phyloP scores from a whole-genome alignment of 2,888 invertebrate species.

The Pogonocherus hispidulus region DNA sequence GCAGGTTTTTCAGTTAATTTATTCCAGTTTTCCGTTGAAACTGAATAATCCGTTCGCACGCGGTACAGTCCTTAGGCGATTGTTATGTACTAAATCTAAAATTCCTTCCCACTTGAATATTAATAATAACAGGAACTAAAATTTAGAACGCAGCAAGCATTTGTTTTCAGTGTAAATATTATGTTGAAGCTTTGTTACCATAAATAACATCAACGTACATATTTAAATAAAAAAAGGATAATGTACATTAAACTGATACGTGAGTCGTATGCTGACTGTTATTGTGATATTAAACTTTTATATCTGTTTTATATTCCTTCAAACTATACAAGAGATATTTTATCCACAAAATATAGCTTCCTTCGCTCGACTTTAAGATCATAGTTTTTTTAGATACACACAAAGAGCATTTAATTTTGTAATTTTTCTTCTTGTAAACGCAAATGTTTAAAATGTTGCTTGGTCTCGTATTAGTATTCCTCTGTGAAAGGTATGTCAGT shows the following conservation, averaged over 20 bases:
- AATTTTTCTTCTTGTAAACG: too few relatives aligned
- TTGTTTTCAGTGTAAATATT: neutral
- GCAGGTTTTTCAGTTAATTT: too few relatives aligned
- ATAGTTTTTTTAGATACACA: too few relatives aligned
- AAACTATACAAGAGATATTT: neutral
- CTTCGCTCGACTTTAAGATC: too few relatives aligned
- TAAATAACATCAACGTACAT: neutral
- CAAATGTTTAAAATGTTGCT: too few relatives aligned
- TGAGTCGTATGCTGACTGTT: conserved; percentile 22
- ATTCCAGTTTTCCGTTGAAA: too few relatives aligned
- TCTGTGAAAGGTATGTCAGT: too few relatives aligned
- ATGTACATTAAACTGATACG: conserved; percentile 19
- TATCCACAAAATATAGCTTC: neutral
- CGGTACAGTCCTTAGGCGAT: too few relatives aligned
- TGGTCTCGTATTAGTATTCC: too few relatives aligned
- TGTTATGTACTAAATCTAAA: neutral
- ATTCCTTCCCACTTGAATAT: neutral
- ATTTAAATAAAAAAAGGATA: conserved; percentile 25
- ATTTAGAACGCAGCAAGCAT: neutral
- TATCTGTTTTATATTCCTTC: neutral
- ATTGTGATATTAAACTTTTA: neutral
- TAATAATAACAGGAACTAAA: neutral
- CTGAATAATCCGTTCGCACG: too few relatives aligned
- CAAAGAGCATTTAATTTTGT: too few relatives aligned
- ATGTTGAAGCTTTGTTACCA: neutral